Conservation (phyloP, 2,888 invertebrate species). For the Melieria crassipennis region DNA sequence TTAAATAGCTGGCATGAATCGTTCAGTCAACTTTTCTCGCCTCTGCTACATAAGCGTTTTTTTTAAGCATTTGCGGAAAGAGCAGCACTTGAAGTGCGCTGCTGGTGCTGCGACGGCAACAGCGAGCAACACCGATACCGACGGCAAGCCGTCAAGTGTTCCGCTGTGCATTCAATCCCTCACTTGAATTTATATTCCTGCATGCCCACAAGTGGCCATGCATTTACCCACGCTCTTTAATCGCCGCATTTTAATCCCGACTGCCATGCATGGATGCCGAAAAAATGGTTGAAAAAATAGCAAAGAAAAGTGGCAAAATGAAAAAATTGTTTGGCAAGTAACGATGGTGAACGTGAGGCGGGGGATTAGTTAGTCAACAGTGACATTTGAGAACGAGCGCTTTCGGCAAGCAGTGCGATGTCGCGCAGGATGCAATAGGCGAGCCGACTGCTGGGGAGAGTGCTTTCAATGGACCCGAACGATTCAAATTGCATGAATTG, state of each 20-base stretch:
- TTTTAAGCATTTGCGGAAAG: neutral
- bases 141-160: neutral
- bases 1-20: too few relatives aligned
- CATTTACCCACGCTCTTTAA: neutral
- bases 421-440: neutral
- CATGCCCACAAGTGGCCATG: slow-evolving; percentile 2
- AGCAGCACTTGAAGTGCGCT: slow-evolving; percentile 13
- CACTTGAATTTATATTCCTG: slow-evolving; percentile 12
- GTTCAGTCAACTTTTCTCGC: too few relatives aligned
- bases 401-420: too few relatives aligned
- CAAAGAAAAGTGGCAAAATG: neutral
- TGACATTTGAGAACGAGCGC: too few relatives aligned
- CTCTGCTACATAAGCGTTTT: too few relatives aligned
- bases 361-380: neutral
- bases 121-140: neutral
- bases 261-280: too few relatives aligned
- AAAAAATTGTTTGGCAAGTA: neutral
- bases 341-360: neutral
- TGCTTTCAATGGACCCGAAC: neutral
- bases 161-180: slow-evolving; percentile 2
- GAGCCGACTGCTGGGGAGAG: neutral
- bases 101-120: neutral
- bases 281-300: slow-evolving; percentile 9
- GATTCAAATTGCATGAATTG: slow-evolving; percentile 28
- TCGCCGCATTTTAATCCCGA: too few relatives aligned